phyloP scores from a whole-genome alignment of 2,797 vertebrate genomes.

The Gadopsis marmoratus region DNA sequence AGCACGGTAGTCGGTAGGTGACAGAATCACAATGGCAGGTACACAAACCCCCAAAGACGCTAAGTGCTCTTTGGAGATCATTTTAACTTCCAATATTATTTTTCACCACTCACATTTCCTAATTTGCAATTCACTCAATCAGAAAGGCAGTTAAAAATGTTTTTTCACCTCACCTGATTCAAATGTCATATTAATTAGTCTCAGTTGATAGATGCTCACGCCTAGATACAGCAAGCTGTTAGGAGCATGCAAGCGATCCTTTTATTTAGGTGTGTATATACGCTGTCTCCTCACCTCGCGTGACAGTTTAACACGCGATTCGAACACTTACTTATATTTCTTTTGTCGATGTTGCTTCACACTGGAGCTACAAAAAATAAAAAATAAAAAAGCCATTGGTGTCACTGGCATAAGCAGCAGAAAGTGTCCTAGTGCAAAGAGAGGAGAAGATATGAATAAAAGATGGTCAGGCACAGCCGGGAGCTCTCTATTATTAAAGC shows the following conservation, averaged over 20 bases:
- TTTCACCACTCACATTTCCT: not conserved
- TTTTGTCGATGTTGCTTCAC: not conserved
- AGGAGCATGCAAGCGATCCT: too few species aligned
- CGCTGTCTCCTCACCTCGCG: not conserved
- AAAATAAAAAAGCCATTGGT: slow-evolving; percentile 17
- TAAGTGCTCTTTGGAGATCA: too few species aligned
- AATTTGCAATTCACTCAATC: slow-evolving; percentile 9
- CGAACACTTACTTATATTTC: not conserved
- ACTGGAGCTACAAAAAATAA: not conserved
- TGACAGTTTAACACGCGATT: not conserved
- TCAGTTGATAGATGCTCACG: not conserved
- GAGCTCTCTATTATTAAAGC: slow-evolving; percentile 71
- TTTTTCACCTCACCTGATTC: not conserved
- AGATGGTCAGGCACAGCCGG: slow-evolving; percentile 45
- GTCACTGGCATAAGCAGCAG: slow-evolving; percentile 25
- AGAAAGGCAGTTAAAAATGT: not conserved
- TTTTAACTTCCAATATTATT: too few species aligned
- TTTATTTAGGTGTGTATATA: too few species aligned
- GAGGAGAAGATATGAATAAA: slow-evolving; percentile 66
- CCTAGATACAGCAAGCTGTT: not conserved
- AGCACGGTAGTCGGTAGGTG: not conserved
- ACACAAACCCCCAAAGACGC: too few species aligned
- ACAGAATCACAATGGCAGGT: slow-evolving; percentile 2
- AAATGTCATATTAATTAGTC: slow-evolving; percentile 15
- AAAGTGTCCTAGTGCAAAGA: slow-evolving; percentile 38